phyloP scores from a whole-genome alignment of 2,888 invertebrate species.

The Philereme transversata region DNA sequence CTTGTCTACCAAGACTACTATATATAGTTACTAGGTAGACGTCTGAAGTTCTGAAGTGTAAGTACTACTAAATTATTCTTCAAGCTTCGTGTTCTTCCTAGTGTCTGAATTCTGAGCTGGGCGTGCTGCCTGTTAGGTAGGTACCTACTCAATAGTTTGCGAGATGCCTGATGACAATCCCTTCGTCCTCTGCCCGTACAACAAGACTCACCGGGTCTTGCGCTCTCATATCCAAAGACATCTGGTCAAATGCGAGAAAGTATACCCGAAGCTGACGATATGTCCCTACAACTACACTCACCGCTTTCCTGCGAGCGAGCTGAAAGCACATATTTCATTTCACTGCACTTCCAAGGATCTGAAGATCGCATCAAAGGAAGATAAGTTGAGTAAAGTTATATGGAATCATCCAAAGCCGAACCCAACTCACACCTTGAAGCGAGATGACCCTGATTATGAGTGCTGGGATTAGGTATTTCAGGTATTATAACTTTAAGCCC shows the following conservation, averaged over 20 bases:
- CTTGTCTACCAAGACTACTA: no score
- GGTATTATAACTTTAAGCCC: no score
- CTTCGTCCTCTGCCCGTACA: not conserved
- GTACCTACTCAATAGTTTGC: no score
- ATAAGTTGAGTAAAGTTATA: not conserved
- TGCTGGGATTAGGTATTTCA: not conserved
- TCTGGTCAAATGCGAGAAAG: not conserved
- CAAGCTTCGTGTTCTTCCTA: no score
- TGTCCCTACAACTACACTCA: not conserved
- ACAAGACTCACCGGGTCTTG: conserved; percentile 7
- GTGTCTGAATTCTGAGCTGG: no score
- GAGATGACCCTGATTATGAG: not conserved
- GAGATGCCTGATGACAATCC: not conserved
- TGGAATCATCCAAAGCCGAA: not conserved
- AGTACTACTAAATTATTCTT: no score
- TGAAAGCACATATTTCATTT: not conserved
- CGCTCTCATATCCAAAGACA: not conserved
- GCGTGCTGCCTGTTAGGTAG: no score
- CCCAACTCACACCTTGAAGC: not conserved
- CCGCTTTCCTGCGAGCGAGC: not conserved
- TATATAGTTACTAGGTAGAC: no score
- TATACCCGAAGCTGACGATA: not conserved
- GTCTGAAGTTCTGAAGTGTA: no score
- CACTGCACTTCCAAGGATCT: not conserved
- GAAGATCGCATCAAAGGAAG: not conserved